Percentiles rank a stretch among this genome's conserved stretches.
phyloP scores from a whole-genome alignment of 2,888 invertebrate genomes.

The Oscheius sp. region DNA sequence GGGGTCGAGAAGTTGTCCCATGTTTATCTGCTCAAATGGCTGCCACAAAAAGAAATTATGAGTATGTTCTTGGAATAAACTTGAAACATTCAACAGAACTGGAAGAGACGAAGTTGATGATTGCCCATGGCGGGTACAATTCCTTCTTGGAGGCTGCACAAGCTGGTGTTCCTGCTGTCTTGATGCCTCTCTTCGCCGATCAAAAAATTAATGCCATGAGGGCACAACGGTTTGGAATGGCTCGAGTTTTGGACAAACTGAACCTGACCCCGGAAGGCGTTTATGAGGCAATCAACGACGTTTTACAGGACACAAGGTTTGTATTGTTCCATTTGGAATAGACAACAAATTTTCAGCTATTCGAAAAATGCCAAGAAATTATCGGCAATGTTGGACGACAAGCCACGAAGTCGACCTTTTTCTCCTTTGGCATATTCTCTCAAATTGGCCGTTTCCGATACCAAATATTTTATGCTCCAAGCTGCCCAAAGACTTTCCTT shows the following conservation, averaged over 20 bases:
- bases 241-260: slow-evolving; percentile 64
- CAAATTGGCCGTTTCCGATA: slow-evolving; percentile 60
- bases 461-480: slow-evolving; percentile 60
- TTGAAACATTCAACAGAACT: slow-evolving; percentile 58
- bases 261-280: slow-evolving; percentile 62
- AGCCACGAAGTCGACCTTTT: slow-evolving; percentile 50
- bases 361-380: slow-evolving; percentile 57
- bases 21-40: slow-evolving; percentile 69
- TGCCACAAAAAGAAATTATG: slow-evolving; percentile 71
- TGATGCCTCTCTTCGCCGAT: slow-evolving; percentile 72
- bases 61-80: slow-evolving; percentile 42
- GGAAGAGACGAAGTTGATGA: slow-evolving; percentile 64
- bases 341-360: slow-evolving; percentile 48
- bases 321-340: not conserved
- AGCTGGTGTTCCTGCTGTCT: slow-evolving; percentile 69
- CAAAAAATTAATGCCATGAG: slow-evolving; percentile 71
- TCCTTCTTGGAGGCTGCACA: slow-evolving; percentile 68
- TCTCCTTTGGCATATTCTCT: slow-evolving; percentile 59
- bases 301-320: slow-evolving; percentile 44
- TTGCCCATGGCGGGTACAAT: slow-evolving; percentile 73
- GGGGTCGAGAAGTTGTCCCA: slow-evolving; percentile 57
- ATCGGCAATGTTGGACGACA: slow-evolving; percentile 67
- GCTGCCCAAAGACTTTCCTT: slow-evolving; percentile 59
- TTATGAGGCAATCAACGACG: slow-evolving; percentile 53
- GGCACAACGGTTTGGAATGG: slow-evolving; percentile 67